Evolutionary conservation across 1,140 invertebrate genomes (phyloP).

Genomic region (Polyergus mexicanus): DNA sequence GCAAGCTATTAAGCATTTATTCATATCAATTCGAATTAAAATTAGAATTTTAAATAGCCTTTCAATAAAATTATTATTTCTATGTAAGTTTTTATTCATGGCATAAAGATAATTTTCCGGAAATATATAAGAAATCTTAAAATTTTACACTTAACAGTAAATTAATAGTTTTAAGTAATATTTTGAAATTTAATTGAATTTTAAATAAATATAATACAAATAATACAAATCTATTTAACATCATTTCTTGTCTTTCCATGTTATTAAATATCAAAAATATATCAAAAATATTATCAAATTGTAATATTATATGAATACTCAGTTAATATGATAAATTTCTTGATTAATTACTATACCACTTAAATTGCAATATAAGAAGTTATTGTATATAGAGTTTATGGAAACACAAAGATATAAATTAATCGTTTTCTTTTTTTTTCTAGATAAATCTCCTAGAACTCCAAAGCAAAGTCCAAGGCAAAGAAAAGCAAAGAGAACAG

Average conservation of each 20-base stretch:
- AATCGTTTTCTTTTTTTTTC: constrained; percentile 23
- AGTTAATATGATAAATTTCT: background rate
- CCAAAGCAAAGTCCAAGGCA: constrained; percentile 91
- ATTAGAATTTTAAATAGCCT: background rate
- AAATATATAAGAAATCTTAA: background rate
- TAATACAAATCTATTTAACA: background rate
- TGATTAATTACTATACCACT: background rate
- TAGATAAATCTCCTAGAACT: constrained; percentile 88
- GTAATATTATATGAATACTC: background rate
- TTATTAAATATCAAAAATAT: no score
- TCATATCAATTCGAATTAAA: constrained; percentile 17
- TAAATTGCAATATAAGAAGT: background rate
- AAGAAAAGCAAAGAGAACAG: constrained; percentile 90
- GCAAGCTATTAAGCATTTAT: background rate
- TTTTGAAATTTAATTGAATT: constrained; percentile 10
- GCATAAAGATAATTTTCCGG: no score
- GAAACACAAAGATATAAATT: background rate
- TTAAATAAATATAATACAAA: background rate
- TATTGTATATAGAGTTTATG: background rate
- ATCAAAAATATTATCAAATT: background rate
- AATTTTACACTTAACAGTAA: background rate
- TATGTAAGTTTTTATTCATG: background rate
- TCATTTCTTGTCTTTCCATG: background rate
- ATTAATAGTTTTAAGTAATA: background rate
- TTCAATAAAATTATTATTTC: background rate